Evolutionary conservation across 2,797 vertebrate genomes (phyloP).

Genomic region (Malacoctenus gilli): DNA sequence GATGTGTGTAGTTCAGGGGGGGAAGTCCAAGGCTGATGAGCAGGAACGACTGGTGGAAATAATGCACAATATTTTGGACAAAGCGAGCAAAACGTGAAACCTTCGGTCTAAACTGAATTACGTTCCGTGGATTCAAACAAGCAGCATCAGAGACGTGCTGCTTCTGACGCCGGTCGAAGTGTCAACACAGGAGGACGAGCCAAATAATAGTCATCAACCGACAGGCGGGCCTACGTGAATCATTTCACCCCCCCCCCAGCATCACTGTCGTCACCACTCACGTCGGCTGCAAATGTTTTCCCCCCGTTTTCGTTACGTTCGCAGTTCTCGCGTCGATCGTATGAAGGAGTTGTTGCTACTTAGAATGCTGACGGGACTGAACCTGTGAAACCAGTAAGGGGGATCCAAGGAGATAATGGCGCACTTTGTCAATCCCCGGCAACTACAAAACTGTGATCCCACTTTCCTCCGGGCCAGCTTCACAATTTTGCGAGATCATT

Average conservation of each 20-base stretch:
- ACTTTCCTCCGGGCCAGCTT: not conserved
- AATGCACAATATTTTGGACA: not conserved
- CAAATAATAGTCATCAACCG: not conserved
- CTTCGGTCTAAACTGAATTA: no score
- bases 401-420: not conserved
- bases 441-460: not conserved
- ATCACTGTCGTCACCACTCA: not conserved
- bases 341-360: not conserved
- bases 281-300: not conserved
- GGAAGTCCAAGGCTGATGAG: not conserved
- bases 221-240: no score
- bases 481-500: constrained; percentile 1
- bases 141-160: not conserved
- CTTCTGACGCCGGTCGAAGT: not conserved
- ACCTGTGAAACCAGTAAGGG: not conserved
- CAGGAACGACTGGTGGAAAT: not conserved
- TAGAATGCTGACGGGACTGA: not conserved
- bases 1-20: not conserved
- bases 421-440: constrained; percentile 3
- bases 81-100: not conserved
- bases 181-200: not conserved
- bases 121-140: no score
- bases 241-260: not conserved
- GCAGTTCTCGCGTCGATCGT: not conserved
- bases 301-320: not conserved